phyloP scores from a whole-genome alignment of 2,113 vertebrate genomes.

The Neotragus moschatus region DNA sequence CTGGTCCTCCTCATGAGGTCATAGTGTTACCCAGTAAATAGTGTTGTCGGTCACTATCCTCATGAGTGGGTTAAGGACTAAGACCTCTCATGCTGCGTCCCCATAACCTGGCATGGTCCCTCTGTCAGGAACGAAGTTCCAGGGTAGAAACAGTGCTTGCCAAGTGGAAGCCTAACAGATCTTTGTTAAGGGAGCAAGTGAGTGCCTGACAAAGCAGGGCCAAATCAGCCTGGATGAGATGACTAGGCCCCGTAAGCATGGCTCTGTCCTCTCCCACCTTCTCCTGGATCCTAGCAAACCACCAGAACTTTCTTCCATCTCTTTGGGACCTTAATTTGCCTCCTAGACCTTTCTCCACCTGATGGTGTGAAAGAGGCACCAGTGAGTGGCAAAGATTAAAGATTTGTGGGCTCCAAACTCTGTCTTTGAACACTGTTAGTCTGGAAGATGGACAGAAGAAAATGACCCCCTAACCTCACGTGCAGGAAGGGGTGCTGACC shows the following conservation, averaged over 20 bases:
- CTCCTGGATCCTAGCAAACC: neutral
- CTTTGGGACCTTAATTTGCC: neutral
- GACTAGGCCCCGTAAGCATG: neutral
- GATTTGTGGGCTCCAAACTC: neutral
- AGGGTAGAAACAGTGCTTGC: neutral
- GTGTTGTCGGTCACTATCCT: neutral
- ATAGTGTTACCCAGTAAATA: fast-evolving
- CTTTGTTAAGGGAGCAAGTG: neutral
- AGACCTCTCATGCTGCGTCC: neutral
- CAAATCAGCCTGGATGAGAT: neutral
- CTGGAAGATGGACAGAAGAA: neutral
- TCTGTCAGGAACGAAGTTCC: neutral
- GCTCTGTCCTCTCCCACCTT: neutral
- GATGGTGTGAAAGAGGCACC: neutral
- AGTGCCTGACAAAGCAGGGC: neutral
- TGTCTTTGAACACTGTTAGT: neutral
- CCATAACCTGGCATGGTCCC: neutral
- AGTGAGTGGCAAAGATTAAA: neutral
- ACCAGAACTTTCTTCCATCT: neutral
- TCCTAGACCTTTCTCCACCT: neutral
- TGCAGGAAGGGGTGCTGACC: neutral
- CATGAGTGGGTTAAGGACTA: neutral
- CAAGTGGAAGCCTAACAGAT: neutral
- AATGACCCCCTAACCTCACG: neutral
- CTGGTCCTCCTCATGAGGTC: neutral